These are phyloP conservation scores for Taphrorychus bicolor DNA, from an alignment of 2,888 invertebrate genomes.

Conservation along the genomic window DNA sequence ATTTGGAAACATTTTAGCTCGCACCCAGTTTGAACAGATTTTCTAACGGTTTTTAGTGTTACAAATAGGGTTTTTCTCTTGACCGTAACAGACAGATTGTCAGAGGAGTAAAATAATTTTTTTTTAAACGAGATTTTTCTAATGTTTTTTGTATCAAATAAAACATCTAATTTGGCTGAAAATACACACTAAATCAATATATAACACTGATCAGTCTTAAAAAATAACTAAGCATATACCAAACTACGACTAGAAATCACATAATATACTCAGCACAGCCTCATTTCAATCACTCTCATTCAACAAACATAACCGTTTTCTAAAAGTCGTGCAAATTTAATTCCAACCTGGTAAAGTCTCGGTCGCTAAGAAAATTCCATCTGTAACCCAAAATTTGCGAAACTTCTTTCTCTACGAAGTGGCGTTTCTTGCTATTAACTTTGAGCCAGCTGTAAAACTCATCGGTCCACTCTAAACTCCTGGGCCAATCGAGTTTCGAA, in stretches of 20 bases:
- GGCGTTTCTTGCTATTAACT: slow-evolving; percentile 68
- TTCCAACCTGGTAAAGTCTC: slow-evolving; percentile 65
- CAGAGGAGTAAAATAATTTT: too few relatives aligned
- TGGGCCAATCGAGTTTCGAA: slow-evolving; percentile 73
- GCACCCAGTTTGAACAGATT: too few relatives aligned
- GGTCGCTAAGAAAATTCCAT: slow-evolving; percentile 74
- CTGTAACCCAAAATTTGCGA: slow-evolving; percentile 70
- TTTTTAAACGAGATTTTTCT: too few relatives aligned
- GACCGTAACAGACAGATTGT: too few relatives aligned
- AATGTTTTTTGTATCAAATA: not conserved
- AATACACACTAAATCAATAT: not conserved
- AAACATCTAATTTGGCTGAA: not conserved
- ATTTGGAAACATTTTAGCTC: too few relatives aligned
- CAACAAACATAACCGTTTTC: not conserved
- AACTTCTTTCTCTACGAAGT: slow-evolving; percentile 71
- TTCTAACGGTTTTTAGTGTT: too few relatives aligned
- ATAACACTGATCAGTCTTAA: not conserved
- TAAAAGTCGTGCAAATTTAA: slow-evolving; percentile 32
- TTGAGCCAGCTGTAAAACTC: slow-evolving; percentile 74
- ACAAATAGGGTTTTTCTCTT: too few relatives aligned
- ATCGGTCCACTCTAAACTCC: slow-evolving; percentile 70
- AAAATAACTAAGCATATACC: not conserved
- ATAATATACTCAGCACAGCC: slow-evolving; percentile 8
- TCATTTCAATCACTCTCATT: not conserved
- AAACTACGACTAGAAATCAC: not conserved